phyloP scores from a whole-genome alignment of 2,888 invertebrate genomes.

The Anarsia innoxiella region DNA sequence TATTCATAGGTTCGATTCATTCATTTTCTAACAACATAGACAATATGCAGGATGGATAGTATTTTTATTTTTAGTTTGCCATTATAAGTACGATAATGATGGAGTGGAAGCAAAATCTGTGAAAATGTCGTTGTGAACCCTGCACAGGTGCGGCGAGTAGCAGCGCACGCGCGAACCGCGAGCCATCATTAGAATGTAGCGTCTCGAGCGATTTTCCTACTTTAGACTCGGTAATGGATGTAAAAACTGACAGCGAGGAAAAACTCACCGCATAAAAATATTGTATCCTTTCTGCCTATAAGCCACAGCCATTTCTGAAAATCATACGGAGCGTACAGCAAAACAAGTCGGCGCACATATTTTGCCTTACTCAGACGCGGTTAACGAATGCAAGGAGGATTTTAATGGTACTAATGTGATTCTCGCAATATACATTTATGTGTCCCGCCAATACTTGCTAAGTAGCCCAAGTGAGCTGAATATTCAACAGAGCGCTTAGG shows the following conservation, averaged over 20 bases:
- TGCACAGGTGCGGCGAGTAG: constrained; percentile 32
- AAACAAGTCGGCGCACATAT: constrained; percentile 62
- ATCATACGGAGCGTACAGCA: constrained; percentile 69
- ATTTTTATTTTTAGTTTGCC: neutral
- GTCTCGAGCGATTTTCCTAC: constrained; percentile 71
- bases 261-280: constrained; percentile 71
- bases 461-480: constrained; percentile 30
- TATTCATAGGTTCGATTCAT: neutral
- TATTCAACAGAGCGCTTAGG: constrained; percentile 12
- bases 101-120: neutral
- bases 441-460: constrained; percentile 43
- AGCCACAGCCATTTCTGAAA: constrained; percentile 70
- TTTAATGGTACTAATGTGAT: constrained; percentile 67
- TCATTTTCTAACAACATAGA: neutral
- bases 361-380: constrained; percentile 61
- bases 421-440: constrained; percentile 61
- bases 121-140: neutral
- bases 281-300: constrained; percentile 69
- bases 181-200: constrained; percentile 71
- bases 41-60: neutral
- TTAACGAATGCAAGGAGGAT: constrained; percentile 70
- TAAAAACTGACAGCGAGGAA: constrained; percentile 64
- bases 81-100: neutral
- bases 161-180: constrained; percentile 66
- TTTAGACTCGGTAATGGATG: constrained; percentile 67